These are phyloP conservation scores for Catamblyrhynchus diadema DNA, from an alignment of 2,797 vertebrate genomes.

Conservation along the genomic window DNA sequence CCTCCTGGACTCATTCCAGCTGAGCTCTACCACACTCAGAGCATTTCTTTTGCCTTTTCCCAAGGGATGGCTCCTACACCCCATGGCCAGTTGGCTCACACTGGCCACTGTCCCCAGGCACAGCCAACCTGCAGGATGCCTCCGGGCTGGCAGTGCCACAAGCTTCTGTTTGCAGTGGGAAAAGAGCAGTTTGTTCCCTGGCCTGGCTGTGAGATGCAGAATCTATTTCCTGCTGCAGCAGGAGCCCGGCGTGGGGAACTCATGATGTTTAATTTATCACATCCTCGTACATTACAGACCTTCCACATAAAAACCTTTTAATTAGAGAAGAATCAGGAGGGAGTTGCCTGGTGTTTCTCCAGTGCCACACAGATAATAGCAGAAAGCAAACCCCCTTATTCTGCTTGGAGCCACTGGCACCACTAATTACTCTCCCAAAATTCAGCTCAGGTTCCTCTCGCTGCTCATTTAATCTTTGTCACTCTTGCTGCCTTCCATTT, in stretches of 20 bases:
- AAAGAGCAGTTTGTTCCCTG: neutral
- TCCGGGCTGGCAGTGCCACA: neutral
- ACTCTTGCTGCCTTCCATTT: slow-evolving; percentile 53
- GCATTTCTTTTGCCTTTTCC: neutral
- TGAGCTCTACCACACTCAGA: neutral
- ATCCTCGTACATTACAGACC: slow-evolving; percentile 34
- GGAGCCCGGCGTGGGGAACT: neutral
- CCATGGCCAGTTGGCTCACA: rapidly evolving
- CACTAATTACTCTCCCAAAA: slow-evolving; percentile 66
- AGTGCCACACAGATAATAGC: neutral
- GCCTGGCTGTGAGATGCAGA: neutral
- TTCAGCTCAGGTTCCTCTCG: slow-evolving; percentile 61
- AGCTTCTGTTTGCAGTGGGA: neutral
- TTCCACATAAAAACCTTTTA: slow-evolving; percentile 63
- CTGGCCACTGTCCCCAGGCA: neutral
- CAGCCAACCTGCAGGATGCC: neutral
- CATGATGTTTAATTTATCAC: slow-evolving; percentile 18
- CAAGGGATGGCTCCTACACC: neutral
- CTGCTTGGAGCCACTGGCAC: neutral
- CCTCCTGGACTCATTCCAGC: neutral
- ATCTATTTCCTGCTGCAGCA: slow-evolving; percentile 42
- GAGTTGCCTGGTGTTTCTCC: slow-evolving; percentile 24
- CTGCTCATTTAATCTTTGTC: slow-evolving; percentile 66
- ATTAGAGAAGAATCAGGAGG: slow-evolving; percentile 62
- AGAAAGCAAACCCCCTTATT: slow-evolving; percentile 50